Percentiles rank a stretch among this genome's conserved stretches.
phyloP scores from a whole-genome alignment of 1,140 invertebrate genomes.

The Lepidostoma basale region DNA sequence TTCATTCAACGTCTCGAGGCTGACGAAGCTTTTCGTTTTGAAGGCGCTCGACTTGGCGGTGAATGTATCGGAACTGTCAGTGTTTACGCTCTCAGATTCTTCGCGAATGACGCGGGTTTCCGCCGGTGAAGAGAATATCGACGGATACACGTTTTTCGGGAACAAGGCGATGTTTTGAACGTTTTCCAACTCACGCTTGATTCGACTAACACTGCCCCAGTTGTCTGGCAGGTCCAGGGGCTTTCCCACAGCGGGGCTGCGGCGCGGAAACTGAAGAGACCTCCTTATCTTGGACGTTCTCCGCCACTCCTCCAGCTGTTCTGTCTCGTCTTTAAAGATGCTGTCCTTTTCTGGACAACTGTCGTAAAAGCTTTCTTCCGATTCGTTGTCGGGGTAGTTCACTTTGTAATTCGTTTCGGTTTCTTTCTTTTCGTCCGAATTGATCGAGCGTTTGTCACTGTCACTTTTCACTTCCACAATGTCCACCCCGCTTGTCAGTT shows the following conservation, averaged over 20 bases:
- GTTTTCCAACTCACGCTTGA: constrained; percentile 59
- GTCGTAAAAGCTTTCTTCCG: constrained; percentile 42
- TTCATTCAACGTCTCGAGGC: constrained; percentile 65
- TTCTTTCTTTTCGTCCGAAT: constrained; percentile 46
- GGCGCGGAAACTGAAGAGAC: constrained; percentile 68
- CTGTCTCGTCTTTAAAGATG: constrained; percentile 42
- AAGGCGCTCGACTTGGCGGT: constrained; percentile 37
- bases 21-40: constrained; percentile 58
- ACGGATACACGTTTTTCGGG: background rate
- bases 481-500: constrained; percentile 2
- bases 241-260: constrained; percentile 54
- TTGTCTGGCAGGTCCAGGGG: constrained; percentile 62
- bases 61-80: constrained; percentile 36
- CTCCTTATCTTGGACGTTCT: constrained; percentile 63
- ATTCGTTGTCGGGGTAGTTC: constrained; percentile 41
- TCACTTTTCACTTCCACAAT: constrained; percentile 48
- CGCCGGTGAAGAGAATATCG: constrained; percentile 58
- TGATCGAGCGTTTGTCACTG: constrained; percentile 51
- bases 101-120: constrained; percentile 7
- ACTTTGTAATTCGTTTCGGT: constrained; percentile 56
- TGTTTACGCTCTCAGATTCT: constrained; percentile 34
- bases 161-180: constrained; percentile 54
- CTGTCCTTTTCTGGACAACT: constrained; percentile 45
- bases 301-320: constrained; percentile 63
- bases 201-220: constrained; percentile 58